Percentiles rank a stretch among this genome's conserved stretches.
These are phyloP conservation scores for Apodemia hepburni DNA, from an alignment of 2,888 invertebrate genomes.

Conservation along the genomic window DNA sequence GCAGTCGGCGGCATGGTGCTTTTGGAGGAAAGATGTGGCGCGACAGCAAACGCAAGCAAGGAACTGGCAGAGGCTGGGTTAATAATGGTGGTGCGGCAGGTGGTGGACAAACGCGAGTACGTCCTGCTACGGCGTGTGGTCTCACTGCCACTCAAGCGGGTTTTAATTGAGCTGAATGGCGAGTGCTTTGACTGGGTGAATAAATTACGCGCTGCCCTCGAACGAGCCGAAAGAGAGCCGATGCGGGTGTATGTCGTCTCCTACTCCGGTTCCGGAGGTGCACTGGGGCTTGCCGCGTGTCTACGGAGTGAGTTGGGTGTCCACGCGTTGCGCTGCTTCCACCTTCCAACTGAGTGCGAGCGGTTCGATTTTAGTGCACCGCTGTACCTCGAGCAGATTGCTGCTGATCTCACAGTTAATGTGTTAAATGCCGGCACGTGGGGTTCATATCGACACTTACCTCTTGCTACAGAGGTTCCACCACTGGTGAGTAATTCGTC, in stretches of 20 bases:
- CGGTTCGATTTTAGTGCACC: constrained; percentile 79
- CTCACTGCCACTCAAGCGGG: constrained; percentile 48
- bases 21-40: constrained; percentile 37
- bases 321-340: constrained; percentile 85
- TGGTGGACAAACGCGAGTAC: constrained; percentile 82
- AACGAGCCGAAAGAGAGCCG: constrained; percentile 80
- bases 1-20: constrained; percentile 86
- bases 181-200: constrained; percentile 91
- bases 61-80: constrained; percentile 50
- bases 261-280: constrained; percentile 85
- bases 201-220: constrained; percentile 86
- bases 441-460: constrained; percentile 93
- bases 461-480: constrained; percentile 73
- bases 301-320: constrained; percentile 94
- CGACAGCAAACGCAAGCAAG: constrained; percentile 56
- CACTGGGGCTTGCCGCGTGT: constrained; percentile 94
- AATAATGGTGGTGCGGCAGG: constrained; percentile 48
- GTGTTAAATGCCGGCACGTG: constrained; percentile 89
- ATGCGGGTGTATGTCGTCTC: constrained; percentile 85
- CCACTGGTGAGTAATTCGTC: constrained; percentile 64
- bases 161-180: constrained; percentile 85
- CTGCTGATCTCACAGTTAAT: constrained; percentile 91
- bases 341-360: constrained; percentile 83
- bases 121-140: constrained; percentile 84
- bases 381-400: constrained; percentile 82